Percentiles rank a stretch among this genome's conserved stretches.
Conservation (phyloP, 2,797 vertebrate genomes). For the Hephaestus fuliginosus region DNA sequence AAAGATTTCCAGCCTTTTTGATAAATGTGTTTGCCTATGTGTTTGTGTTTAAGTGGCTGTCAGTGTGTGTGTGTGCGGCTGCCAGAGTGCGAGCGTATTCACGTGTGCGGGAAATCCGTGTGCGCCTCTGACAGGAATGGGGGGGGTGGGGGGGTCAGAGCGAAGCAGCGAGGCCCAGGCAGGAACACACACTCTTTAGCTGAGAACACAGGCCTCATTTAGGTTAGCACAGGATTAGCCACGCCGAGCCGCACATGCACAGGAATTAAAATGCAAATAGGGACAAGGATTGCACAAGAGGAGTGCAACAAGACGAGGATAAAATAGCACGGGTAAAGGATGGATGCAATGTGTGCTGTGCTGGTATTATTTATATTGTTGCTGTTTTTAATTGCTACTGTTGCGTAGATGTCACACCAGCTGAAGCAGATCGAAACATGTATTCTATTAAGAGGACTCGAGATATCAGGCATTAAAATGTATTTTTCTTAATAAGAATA, state of each 20-base stretch:
- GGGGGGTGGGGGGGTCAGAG: constrained; percentile 21
- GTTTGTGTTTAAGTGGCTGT: constrained; percentile 8
- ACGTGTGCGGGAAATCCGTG: constrained; percentile 24
- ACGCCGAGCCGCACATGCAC: constrained; percentile 74
- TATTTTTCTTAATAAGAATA: constrained; percentile 30
- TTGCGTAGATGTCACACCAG: constrained; percentile 61
- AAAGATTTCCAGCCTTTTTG: constrained; percentile 57
- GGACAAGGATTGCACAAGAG: constrained; percentile 78
- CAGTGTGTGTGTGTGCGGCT: not conserved
- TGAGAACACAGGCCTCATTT: constrained; percentile 85
- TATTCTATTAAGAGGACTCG: constrained; percentile 37
- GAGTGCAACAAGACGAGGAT: constrained; percentile 76
- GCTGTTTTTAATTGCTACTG: constrained; percentile 61
- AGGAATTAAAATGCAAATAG: constrained; percentile 88
- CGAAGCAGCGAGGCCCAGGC: constrained; percentile 58
- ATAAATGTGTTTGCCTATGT: constrained; percentile 25
- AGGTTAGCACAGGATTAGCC: constrained; percentile 83
- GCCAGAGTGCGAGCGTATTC: constrained; percentile 9
- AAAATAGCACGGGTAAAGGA: constrained; percentile 55
- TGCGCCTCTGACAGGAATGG: constrained; percentile 39
- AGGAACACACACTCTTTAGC: constrained; percentile 77
- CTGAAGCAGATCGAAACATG: constrained; percentile 46
- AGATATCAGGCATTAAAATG: constrained; percentile 41
- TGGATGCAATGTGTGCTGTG: constrained; percentile 36
- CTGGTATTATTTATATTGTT: constrained; percentile 50